Conservation (phyloP, 2,797 vertebrate species). For the Enteromius argenteus region DNA sequence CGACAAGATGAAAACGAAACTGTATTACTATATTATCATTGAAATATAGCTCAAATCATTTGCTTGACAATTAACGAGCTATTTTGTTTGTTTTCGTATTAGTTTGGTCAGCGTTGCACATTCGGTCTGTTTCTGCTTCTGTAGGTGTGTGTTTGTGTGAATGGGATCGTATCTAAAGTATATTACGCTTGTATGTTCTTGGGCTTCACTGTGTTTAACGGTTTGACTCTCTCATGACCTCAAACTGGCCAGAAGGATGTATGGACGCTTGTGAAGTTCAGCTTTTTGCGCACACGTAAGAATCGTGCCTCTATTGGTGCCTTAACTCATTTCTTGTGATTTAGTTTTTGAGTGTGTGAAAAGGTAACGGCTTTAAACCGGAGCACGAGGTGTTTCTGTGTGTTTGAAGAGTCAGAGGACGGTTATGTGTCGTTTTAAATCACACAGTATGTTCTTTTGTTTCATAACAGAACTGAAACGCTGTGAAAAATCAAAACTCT, state of each 20-base stretch:
- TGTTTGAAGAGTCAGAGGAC: neutral
- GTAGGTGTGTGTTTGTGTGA: constrained; percentile 6
- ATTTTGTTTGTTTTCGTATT: neutral
- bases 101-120: neutral
- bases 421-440: neutral
- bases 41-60: constrained; percentile 9
- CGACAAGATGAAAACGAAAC: constrained; percentile 36
- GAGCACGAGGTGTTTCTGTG: neutral
- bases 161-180: neutral
- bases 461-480: constrained; percentile 27
- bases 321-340: constrained; percentile 72
- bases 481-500: constrained; percentile 41
- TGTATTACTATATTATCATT: constrained; percentile 17
- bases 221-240: constrained; percentile 1
- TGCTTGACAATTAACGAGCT: neutral
- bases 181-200: constrained; percentile 53
- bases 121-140: constrained; percentile 1
- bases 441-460: neutral
- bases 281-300: constrained; percentile 62
- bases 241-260: neutral
- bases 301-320: constrained; percentile 79
- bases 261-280: neutral
- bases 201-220: constrained; percentile 56
- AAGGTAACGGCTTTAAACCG: constrained; percentile 9
- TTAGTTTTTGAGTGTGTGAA: neutral